phyloP scores from a whole-genome alignment of 2,888 invertebrate genomes.

The Cephus runcator region DNA sequence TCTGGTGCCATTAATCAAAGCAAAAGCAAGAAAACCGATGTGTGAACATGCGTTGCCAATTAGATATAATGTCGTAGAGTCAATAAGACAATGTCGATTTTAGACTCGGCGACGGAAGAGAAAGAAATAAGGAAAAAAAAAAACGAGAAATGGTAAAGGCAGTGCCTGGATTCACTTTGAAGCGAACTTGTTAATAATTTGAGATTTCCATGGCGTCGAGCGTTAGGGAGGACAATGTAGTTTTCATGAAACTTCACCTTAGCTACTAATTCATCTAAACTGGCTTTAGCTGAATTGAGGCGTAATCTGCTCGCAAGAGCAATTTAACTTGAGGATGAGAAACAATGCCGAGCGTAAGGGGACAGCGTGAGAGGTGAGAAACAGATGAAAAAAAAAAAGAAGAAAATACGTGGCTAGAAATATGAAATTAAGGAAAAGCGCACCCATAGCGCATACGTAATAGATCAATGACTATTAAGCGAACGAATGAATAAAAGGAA shows the following conservation, averaged over 20 bases:
- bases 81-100: not conserved
- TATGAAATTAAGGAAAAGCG: not conserved
- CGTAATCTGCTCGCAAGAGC: not conserved
- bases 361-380: constrained; percentile 13
- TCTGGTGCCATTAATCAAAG: not conserved
- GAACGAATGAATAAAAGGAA: not conserved
- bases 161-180: not conserved
- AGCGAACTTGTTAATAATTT: not conserved
- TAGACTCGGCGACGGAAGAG: too few relatives aligned
- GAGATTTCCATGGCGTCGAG: not conserved
- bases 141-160: not conserved
- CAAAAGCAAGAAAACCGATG: not conserved
- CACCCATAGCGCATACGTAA: not conserved
- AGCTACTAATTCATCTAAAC: constrained; percentile 24
- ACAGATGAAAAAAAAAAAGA: constrained; percentile 3
- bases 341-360: constrained; percentile 8
- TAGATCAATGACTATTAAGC: not conserved
- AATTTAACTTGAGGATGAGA: not conserved
- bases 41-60: not conserved
- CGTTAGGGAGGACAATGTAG: not conserved
- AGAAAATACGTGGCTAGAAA: not conserved
- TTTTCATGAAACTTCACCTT: not conserved
- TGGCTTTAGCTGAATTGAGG: constrained; percentile 28
- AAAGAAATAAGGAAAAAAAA: not conserved
- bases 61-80: not conserved